Percentiles rank a stretch among this genome's conserved stretches.
Evolutionary conservation across 2,113 vertebrate genomes (phyloP).

Genomic region (Spheniscus mendiculus): DNA sequence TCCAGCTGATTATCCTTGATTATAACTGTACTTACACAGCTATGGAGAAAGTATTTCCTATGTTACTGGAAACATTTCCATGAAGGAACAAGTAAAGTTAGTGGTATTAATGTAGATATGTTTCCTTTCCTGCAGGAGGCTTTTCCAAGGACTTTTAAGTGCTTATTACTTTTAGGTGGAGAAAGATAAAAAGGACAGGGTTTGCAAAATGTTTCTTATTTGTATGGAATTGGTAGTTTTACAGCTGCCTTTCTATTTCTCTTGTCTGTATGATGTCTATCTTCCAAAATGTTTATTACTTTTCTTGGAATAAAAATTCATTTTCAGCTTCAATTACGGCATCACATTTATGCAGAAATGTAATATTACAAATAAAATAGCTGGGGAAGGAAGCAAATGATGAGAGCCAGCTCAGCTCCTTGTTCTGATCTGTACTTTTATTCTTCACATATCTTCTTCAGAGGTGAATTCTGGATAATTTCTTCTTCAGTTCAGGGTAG

Average conservation of each 20-base stretch:
- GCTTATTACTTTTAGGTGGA: neutral
- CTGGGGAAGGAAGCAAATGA: neutral
- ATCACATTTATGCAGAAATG: neutral
- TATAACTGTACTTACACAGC: neutral
- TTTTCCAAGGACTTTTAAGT: neutral
- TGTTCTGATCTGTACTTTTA: neutral
- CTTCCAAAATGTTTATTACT: neutral
- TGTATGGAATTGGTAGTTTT: neutral
- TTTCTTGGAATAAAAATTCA: neutral
- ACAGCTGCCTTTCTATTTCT: neutral
- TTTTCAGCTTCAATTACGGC: neutral
- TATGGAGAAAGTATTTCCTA: neutral
- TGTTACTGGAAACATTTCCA: neutral
- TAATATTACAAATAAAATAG: neutral
- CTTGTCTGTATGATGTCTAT: neutral
- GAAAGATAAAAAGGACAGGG: neutral
- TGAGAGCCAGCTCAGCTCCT: neutral
- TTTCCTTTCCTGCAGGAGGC: neutral
- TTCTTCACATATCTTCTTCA: neutral
- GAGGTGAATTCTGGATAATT: neutral
- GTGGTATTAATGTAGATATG: neutral
- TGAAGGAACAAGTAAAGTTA: neutral
- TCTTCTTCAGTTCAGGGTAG: neutral
- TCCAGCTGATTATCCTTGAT: neutral
- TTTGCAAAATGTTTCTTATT: neutral